These are phyloP conservation scores for Lordiphosa andalusiaca DNA, from an alignment of 2,888 invertebrate species.

Conservation along the genomic window DNA sequence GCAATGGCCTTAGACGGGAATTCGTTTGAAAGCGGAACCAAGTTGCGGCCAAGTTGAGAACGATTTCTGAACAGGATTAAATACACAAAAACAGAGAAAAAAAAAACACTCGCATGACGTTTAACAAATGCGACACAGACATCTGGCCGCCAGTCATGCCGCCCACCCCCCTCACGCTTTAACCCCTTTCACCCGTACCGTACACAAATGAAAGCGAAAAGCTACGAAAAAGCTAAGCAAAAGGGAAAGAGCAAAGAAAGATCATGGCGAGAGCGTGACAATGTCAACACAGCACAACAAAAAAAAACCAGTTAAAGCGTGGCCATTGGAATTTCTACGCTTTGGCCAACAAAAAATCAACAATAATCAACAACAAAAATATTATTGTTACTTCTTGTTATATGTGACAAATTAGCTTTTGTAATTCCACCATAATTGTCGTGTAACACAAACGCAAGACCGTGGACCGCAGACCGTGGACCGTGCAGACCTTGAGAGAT, in stretches of 20 bases:
- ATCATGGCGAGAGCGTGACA: slow-evolving; percentile 42
- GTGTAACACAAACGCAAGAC: not conserved
- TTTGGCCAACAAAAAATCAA: slow-evolving; percentile 15
- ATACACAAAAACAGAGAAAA: not conserved
- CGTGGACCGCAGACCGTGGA: no score
- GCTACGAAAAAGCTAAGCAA: slow-evolving; percentile 11
- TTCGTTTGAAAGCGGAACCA: slow-evolving; percentile 32
- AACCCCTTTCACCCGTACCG: slow-evolving; percentile 8
- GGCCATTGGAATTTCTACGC: slow-evolving; percentile 36
- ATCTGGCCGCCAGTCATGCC: slow-evolving; percentile 22
- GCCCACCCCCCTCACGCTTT: slow-evolving; percentile 1
- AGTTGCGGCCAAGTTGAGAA: slow-evolving; percentile 18
- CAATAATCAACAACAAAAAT: slow-evolving; percentile 1
- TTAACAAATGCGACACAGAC: slow-evolving; percentile 35
- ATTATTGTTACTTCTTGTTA: not conserved
- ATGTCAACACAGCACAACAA: slow-evolving; percentile 31
- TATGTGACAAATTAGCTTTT: slow-evolving; percentile 28
- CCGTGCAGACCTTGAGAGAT: no score
- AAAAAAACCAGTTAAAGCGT: slow-evolving; percentile 26
- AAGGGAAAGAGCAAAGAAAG: slow-evolving; percentile 20
- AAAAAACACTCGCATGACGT: slow-evolving; percentile 16
- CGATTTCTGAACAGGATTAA: slow-evolving; percentile 10
- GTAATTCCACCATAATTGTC: slow-evolving; percentile 1
- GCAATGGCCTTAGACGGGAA: slow-evolving; percentile 30
- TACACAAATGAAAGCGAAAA: slow-evolving; percentile 29